Percentiles rank a stretch among this genome's conserved stretches.
phyloP scores from a whole-genome alignment of 92 coral and sea anemone genomes.

The Montipora capitata region DNA sequence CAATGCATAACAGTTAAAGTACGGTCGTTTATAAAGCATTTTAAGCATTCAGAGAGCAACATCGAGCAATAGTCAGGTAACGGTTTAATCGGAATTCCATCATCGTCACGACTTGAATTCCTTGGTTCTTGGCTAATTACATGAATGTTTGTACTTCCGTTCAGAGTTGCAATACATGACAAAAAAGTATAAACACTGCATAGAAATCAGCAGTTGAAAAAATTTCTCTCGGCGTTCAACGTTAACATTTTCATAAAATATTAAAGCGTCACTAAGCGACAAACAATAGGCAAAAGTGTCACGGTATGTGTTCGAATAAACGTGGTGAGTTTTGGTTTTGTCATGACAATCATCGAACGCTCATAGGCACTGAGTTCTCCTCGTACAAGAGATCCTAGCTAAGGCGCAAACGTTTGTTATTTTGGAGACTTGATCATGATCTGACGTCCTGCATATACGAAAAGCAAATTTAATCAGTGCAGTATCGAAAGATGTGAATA shows the following conservation, averaged over 20 bases:
- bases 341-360: too few species aligned
- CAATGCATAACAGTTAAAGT: not conserved
- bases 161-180: not conserved
- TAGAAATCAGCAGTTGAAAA: too few species aligned
- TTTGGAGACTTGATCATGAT: too few species aligned
- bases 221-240: not conserved
- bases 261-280: not conserved
- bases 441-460: too few species aligned
- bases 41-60: not conserved
- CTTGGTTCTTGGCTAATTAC: not conserved
- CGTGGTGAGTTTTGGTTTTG: too few species aligned
- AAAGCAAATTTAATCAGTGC: too few species aligned
- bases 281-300: not conserved
- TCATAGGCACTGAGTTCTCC: too few species aligned
- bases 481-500: too few species aligned
- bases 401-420: too few species aligned
- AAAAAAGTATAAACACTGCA: not conserved
- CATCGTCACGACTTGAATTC: constrained; percentile 22
- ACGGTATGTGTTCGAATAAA: too few species aligned
- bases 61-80: not conserved
- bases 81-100: constrained; percentile 18
- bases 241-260: too few species aligned
- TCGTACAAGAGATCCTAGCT: too few species aligned
- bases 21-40: not conserved
- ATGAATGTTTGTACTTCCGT: constrained; percentile 24